Evolutionary conservation across 37 sponge, comb jelly and placozoan genomes (phyloP).

Genomic region (Spongia lamella): DNA sequence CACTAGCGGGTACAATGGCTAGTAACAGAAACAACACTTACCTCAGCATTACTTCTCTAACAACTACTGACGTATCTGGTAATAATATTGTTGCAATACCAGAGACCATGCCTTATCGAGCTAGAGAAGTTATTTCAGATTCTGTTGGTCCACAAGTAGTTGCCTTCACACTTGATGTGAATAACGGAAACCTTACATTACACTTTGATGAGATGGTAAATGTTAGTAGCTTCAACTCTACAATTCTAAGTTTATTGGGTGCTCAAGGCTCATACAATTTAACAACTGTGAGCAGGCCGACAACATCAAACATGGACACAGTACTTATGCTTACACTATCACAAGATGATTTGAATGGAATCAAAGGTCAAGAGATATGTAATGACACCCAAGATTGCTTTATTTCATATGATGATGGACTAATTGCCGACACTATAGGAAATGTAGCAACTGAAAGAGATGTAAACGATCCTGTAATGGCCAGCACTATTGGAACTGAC

Average conservation of each 20-base stretch:
- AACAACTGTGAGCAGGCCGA: slow-evolving; percentile 9
- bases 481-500: slow-evolving; percentile 67
- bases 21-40: slow-evolving; percentile 55
- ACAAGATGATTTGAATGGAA: slow-evolving; percentile 70
- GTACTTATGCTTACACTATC: slow-evolving; percentile 52
- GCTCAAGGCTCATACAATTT: slow-evolving; percentile 37
- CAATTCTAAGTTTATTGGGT: slow-evolving; percentile 52
- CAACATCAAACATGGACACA: slow-evolving; percentile 43
- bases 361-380: slow-evolving; percentile 80
- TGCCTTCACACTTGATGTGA: slow-evolving; percentile 81
- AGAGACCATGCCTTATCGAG: slow-evolving; percentile 42
- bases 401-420: slow-evolving; percentile 43
- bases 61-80: slow-evolving; percentile 58
- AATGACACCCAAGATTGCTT: slow-evolving; percentile 74
- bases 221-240: slow-evolving; percentile 41
- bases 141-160: slow-evolving; percentile 72
- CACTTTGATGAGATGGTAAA: slow-evolving; percentile 83
- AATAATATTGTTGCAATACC: slow-evolving; percentile 52
- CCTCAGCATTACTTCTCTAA: slow-evolving; percentile 52
- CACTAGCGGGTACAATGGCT: slow-evolving; percentile 57
- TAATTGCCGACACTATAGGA: slow-evolving; percentile 57
- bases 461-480: slow-evolving; percentile 54
- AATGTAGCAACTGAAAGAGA: slow-evolving; percentile 56
- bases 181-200: slow-evolving; percentile 77
- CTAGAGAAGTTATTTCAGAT: slow-evolving; percentile 53